Evolutionary conservation across 2,888 invertebrate genomes (phyloP), one percentile per base, ranked within the genome.

Genomic region (Baronia brevicornis): DNA sequence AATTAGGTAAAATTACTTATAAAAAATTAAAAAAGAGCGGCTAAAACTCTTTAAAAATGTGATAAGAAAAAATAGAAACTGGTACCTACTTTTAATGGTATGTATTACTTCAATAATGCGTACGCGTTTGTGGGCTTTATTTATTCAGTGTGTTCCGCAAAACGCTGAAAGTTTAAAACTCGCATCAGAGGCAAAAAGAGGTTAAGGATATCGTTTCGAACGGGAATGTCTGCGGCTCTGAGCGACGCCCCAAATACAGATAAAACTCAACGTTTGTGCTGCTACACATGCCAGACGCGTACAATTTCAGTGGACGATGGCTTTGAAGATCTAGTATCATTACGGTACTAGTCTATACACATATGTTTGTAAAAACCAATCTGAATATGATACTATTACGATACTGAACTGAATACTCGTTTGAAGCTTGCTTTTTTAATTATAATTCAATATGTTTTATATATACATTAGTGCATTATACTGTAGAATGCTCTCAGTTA

Each of bases 181-280:
- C 25, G 12, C 11, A 4, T 13, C 10, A 20, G 21, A 22, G 27
- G 17, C 21, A 29, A 35, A 25, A 25, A 18, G 22, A 10, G 27
- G 31, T 27, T 19, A 31, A 28, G 31, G 31, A 36, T 19, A 19
- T 20, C 22, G 12, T 22, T 27, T 12, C 12, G 27, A 36, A 28
- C 24, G 22, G 14, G 27, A 36, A 22, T 26, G 22, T 30, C 21
- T 13, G 17, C 19, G 29, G 26, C 18, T 35, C 24, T 36, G 11
- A 22, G 21, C n/a, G 24, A 23, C 19, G 15, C 31, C 27, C 27
- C 27, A 20, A 23, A 36, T 36, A 36, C 28, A 31, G 31, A 36
- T 36, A 36, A 36, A 36, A 36, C 28, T 36, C 31, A 36, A 36
- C 31, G 23, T 19, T n/a, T n/a, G n/a, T n/a, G n/a, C 28, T 23